These are phyloP conservation scores for Callinectes sapidus DNA, from an alignment of 2,888 invertebrate species.

Conservation along the genomic window DNA sequence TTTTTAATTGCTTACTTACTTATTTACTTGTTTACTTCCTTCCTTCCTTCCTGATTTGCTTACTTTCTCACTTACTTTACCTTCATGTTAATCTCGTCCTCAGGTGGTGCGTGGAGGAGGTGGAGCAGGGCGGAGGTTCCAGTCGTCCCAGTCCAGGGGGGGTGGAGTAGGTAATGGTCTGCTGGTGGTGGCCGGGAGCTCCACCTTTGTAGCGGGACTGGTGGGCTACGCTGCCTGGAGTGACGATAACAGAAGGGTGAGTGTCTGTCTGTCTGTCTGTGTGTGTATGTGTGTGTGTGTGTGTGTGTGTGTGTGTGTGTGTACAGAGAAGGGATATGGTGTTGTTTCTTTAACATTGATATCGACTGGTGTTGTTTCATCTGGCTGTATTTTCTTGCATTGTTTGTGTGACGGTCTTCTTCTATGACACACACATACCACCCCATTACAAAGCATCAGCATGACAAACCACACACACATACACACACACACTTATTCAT, in stretches of 20 bases:
- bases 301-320: not conserved
- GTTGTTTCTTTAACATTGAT: too few species aligned
- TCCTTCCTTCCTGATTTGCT: too few species aligned
- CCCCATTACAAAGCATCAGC: too few species aligned
- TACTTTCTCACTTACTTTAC: not conserved
- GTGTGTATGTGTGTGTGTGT: not conserved
- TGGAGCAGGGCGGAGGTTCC: constrained; percentile 37
- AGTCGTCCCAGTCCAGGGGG: constrained; percentile 43
- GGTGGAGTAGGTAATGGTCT: constrained; percentile 32
- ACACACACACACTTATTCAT: not conserved
- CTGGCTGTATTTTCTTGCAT: too few species aligned
- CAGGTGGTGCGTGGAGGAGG: not conserved
- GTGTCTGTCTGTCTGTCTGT: not conserved
- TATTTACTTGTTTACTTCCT: too few species aligned
- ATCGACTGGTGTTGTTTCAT: not conserved
- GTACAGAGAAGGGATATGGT: too few species aligned
- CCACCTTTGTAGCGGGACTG: constrained; percentile 74
- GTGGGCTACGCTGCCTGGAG: constrained; percentile 79
- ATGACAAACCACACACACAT: too few species aligned
- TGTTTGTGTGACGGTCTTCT: too few species aligned
- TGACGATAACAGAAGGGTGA: constrained; percentile 69
- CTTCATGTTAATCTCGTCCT: not conserved
- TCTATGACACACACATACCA: too few species aligned
- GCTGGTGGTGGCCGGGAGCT: constrained; percentile 52
- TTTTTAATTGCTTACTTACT: too few species aligned